Evolutionary conservation across 2,797 vertebrate species (phyloP), one percentile per base, ranked within the genome.

Genomic region (Anguilla obscura): DNA sequence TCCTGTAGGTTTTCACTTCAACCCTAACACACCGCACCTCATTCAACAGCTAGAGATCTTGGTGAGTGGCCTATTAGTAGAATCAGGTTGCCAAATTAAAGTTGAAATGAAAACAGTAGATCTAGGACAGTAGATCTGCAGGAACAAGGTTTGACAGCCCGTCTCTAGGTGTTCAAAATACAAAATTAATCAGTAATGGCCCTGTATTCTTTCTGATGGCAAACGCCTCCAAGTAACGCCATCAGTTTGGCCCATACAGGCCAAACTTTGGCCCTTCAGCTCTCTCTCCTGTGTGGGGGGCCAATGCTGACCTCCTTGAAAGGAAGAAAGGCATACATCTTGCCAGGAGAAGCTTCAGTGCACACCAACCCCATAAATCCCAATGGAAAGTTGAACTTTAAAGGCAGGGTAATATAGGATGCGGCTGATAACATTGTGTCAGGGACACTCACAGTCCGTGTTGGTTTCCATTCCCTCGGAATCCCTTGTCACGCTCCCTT

Each of bases 361-460:
- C 18, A 40, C 74, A 76, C 16, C 74, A 76, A 71, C 33, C 74
- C 74, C 74, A 76, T 76, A 40, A 76, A 76, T 76, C 74, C 74
- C 74, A 76, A 76, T 76, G 33, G 36, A 76, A 76, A 16, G 30
- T 76, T 76, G 74, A 76, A 76, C 36, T 76, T 40, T 76, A 76
- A 76, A 76, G 33, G 74, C 74, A 76, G 74, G 36, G 74, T 40
- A 76, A 76, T 76, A 76, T 84, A 54, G 24, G 82, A 84, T 84
- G 82, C 27, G 79, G 40, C 48, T 45, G 79, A 45, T 84, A 40
- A 50, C 82, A 84, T 52, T 84, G 50, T 84, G 45, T 5, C 45
- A 0, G 48, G 21, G 50, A 54, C 82, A 84, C 82, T 50, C 45
- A 54, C 12, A 27, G 45, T 84, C 50, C 45, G 45, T 84, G 45